phyloP scores from a whole-genome alignment of 2,113 vertebrate species.

The Myotis brandtii region DNA sequence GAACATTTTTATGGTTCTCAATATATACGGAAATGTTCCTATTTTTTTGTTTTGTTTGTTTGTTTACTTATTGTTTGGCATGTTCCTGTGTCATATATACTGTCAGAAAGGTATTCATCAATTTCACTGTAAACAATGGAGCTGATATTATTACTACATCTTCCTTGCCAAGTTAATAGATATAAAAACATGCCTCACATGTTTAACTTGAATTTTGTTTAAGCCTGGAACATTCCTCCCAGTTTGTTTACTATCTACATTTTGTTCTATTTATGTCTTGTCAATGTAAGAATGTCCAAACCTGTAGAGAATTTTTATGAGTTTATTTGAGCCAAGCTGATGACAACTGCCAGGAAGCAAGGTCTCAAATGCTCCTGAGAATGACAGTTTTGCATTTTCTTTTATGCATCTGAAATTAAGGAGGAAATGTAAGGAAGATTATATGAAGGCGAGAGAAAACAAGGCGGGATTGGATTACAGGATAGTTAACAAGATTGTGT shows the following conservation, averaged over 20 bases:
- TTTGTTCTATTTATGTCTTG: slow-evolving; percentile 27
- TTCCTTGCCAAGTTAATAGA: slow-evolving; percentile 19
- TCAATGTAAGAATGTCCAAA: background rate
- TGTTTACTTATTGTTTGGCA: background rate
- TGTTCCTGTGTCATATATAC: background rate
- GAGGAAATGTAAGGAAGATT: background rate
- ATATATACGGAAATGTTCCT: background rate
- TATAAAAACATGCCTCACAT: background rate
- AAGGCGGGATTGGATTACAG: background rate
- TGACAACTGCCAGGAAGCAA: background rate
- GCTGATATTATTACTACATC: background rate
- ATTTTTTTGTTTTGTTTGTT: background rate
- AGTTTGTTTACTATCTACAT: background rate
- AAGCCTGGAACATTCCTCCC: background rate
- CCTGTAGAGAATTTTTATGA: background rate
- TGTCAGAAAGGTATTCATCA: background rate
- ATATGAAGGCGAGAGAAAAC: background rate
- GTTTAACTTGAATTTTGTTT: slow-evolving; percentile 47
- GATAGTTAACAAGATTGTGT: background rate
- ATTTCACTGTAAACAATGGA: background rate
- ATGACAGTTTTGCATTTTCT: background rate
- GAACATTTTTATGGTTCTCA: slow-evolving; percentile 5
- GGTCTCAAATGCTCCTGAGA: background rate
- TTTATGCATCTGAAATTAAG: background rate
- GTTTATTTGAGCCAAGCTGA: background rate